phyloP scores from a whole-genome alignment of 1,140 invertebrate species.

The Notospermus geniculatus region DNA sequence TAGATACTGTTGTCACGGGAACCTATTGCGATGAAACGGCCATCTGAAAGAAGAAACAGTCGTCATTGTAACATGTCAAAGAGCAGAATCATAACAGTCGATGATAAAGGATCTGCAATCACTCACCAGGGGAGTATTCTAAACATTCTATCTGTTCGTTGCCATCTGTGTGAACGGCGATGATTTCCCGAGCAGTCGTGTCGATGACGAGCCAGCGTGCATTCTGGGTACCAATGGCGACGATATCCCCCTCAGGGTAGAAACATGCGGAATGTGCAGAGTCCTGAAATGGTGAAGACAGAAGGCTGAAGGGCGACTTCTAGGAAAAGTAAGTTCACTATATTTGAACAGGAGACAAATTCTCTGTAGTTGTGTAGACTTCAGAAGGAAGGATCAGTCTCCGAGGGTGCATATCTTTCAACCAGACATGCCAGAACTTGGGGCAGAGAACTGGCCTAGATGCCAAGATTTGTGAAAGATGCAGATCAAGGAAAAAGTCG shows the following conservation, averaged over 20 bases:
- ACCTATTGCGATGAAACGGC: conserved; percentile 77
- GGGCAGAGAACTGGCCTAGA: no score
- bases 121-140: conserved; percentile 57
- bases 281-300: conserved; percentile 64
- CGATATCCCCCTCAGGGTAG: conserved; percentile 74
- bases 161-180: conserved; percentile 71
- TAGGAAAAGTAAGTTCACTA: no score
- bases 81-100: no score
- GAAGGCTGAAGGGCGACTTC: background rate
- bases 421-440: no score
- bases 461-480: no score
- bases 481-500: no score
- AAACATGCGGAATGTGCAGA: conserved; percentile 80
- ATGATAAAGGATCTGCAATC: no score
- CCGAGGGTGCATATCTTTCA: no score
- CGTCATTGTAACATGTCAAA: no score
- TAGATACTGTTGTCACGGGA: conserved; percentile 90
- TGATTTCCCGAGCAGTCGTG: conserved; percentile 75
- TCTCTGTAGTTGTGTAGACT: no score
- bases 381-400: no score
- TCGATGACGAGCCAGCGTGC: conserved; percentile 87
- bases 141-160: conserved; percentile 70
- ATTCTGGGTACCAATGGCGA: conserved; percentile 75
- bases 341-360: no score
- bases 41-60: conserved; percentile 74